Evolutionary conservation across 2,797 vertebrate species (phyloP), one percentile per base, ranked within the genome.

Genomic region (Lateolabrax maculatus): DNA sequence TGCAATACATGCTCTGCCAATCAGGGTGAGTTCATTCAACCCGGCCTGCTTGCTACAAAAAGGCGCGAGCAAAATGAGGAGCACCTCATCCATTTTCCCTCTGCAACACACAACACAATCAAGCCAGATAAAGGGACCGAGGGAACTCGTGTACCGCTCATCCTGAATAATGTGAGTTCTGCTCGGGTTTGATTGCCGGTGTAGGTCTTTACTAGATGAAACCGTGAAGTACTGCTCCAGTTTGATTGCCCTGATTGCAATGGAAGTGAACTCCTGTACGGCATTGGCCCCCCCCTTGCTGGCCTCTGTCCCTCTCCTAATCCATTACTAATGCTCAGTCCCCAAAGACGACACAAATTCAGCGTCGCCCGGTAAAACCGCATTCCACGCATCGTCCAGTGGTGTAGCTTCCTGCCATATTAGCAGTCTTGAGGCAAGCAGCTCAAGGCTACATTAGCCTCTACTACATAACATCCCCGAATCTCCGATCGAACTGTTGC

Each of bases 221-320:
- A 84, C 41, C 21, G 12, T 85, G 62, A 81, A 89, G 87, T 61
- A 21, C 46, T 53, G 43, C 55, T 62, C 60, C 41, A 51, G 66
- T 85, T 82, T 84, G 83, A 90, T 85, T 88, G 76, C 65, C 31
- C 31, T 87, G 85, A 91, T 91, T 84, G 77, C 82, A 75, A 27
- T 43, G 23, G 63, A 80, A 75, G 66, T 69, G 46, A 86, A 84
- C 60, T 71, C 39, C 13, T n/a, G 29, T 48, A 39, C 29, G 21
- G 51, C 48, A 25, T 6, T 34, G 62, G 23, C 64, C 71, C 48
- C 55, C 57, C 23, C 39, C 64, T 51, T 48, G 52, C 44, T 58
- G 0, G 43, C 25, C 37, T 58, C 25, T n/a, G 37, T 53, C n/a
- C 57, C 8, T 70, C 34, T 6, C 31, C 21, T 39, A 25, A 43